Base-by-base conservation (phyloP, 2,113 vertebrate genomes). In the Apeltes quadracus region DNA sequence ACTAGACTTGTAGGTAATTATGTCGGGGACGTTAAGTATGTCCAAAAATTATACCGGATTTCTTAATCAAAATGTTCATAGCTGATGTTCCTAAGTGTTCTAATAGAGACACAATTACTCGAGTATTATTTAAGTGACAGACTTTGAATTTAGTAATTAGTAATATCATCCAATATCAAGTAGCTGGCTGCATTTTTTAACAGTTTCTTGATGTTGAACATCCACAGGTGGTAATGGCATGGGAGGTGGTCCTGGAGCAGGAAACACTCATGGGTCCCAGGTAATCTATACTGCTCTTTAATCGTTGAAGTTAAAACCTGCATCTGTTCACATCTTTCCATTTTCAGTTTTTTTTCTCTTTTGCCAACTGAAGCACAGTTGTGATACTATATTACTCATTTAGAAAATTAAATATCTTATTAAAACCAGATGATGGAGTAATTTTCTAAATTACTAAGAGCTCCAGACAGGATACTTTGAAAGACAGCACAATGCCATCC, bases 191-290 rank as follows among this genome's bases (percentile, higher is more conserved):
- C 7, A 53, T 5, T 14, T 75, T 77, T 3, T 80, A 25, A 81
- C 43, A n/a, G 48, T 84, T 25, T 69, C 10, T 72, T 77, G 46
- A 55, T 88, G 16, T 64, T 86, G 22, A 81, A 77, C 85, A 65
- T 82, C 18, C 46, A 48, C 86, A 95, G 96, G 95, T 81, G 94
- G 95, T 75, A 85, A 93, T 82, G 91, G 94, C 58, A 90, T 95
- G 84, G 95, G 94, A 90, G 95, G 95, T 91, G 90, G 94, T 72
- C 81, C 93, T 74, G 96, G 95, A 27, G 87, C 90, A 78, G 94
- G 92, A 87, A 94, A 90, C 87, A 87, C 93, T 2, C 98, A 97
- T 83, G 96, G 95, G 84, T 94, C 95, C 54, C 97, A 98, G 96
- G 98, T 99, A 93, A 95, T 83, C 75, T 0, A 18, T 32, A n/a